Conservation (phyloP, 1,140 invertebrate species). For the Paraescarpia echinospica region DNA sequence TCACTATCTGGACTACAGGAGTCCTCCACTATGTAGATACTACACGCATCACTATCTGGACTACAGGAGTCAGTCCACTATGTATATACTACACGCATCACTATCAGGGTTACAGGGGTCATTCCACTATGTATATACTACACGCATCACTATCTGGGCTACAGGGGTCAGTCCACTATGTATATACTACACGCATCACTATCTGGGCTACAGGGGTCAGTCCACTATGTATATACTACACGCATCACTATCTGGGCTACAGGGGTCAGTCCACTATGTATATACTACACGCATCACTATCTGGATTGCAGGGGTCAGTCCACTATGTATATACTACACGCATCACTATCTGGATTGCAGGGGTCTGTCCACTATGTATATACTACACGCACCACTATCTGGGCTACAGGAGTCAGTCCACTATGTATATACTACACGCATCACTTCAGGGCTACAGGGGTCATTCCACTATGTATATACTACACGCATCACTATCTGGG, state of each 20-base stretch:
- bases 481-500: slow-evolving; percentile 77
- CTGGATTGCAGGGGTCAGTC: slow-evolving; percentile 50
- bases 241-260: slow-evolving; percentile 66
- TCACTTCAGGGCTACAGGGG: slow-evolving; percentile 52
- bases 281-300: slow-evolving; percentile 83
- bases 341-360: slow-evolving; percentile 61
- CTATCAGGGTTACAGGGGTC: slow-evolving; percentile 55
- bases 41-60: slow-evolving; percentile 61
- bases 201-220: slow-evolving; percentile 53
- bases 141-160: slow-evolving; percentile 73
- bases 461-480: slow-evolving; percentile 76
- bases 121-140: slow-evolving; percentile 81
- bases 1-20: slow-evolving; percentile 64
- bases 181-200: slow-evolving; percentile 90
- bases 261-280: slow-evolving; percentile 71
- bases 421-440: no score
- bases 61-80: slow-evolving; percentile 52
- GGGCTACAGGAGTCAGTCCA: slow-evolving; percentile 50
- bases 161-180: slow-evolving; percentile 62
- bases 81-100: slow-evolving; percentile 94
- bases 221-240: slow-evolving; percentile 90
- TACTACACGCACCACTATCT: no score
- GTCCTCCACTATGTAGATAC: no score
- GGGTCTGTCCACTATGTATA: no score
- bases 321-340: slow-evolving; percentile 93